Base-by-base conservation (phyloP, 37 sponge, comb jelly and placozoan species). In the Theonella swinhoei region DNA sequence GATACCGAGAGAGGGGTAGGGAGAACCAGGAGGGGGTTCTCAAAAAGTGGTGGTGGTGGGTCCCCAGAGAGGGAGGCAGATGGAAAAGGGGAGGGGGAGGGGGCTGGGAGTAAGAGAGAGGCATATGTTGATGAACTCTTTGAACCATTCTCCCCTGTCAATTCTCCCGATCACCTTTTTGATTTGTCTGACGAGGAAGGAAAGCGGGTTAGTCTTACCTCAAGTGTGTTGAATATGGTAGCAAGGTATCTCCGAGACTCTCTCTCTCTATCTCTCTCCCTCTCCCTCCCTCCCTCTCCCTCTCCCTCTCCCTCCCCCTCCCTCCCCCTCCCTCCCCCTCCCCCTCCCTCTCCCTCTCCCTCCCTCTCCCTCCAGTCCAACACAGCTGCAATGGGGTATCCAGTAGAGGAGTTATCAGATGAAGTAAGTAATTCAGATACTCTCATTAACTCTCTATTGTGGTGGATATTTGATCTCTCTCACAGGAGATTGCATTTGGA, bases 141-240 rank as follows among this genome's bases (percentile, higher is more conserved):
- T 89, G 94, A 93, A 61, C 84, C 87, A 0, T 93, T 93, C 70
- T 93, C 94, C 40, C 94, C 94, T 1, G 94, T 90, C 66, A 89
- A 93, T 31, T 93, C 94, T 34, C 94, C 94, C 8, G 83, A 88
- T 47, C 89, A 83, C 61, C 72, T 83, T 68, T 93, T 93, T 93
- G 94, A 93, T 37, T 41, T 89, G 7, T 93, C 87, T 76, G 94
- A 93, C 72, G 94, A 93, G 25, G 88, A 89, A 23, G 63, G 85
- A 26, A 89, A 89, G 74, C 78, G 85, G 75, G 89, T 88, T 41
- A 42, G 87, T 78, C 25, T 23, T 4, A 23, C n/a, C 26, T 1
- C 39, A 4, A 3, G 7, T 26, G 23, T 58, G 73, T 34, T 30
- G 8, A 66, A 39, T 36, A n/a, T n/a, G n/a, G n/a, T n/a, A n/a